A percentile compares a stretch with the other conserved stretches of the same genome.
Conservation (phyloP, 2,113 vertebrate genomes). For the Larimichthys crocea region DNA sequence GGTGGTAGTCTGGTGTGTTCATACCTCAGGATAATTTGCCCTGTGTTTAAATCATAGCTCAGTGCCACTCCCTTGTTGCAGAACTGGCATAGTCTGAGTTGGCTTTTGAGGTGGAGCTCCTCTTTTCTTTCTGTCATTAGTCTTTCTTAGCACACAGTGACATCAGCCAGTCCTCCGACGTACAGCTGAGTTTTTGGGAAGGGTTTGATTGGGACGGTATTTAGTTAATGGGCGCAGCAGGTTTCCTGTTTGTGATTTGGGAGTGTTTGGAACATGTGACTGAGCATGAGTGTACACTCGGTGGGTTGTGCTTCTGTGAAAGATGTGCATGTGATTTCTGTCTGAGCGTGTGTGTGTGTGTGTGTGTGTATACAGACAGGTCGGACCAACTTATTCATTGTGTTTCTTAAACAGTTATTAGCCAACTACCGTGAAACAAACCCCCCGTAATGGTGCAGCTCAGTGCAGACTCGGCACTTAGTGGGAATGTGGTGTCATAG, state of each 20-base stretch:
- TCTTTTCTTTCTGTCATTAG: slow-evolving; percentile 50
- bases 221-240: slow-evolving; percentile 69
- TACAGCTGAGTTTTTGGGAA: slow-evolving; percentile 31
- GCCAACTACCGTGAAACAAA: slow-evolving; percentile 21
- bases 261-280: slow-evolving; percentile 69
- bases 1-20: slow-evolving; percentile 1
- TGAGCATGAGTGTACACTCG: slow-evolving; percentile 29
- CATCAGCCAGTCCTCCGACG: slow-evolving; percentile 19
- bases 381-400: slow-evolving; percentile 26
- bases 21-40: slow-evolving; percentile 21
- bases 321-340: slow-evolving; percentile 16
- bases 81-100: slow-evolving; percentile 59
- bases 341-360: slow-evolving; percentile 49
- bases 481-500: slow-evolving; percentile 34
- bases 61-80: slow-evolving; percentile 62
- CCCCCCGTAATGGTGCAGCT: not conserved
- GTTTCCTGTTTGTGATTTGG: slow-evolving; percentile 56
- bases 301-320: slow-evolving; percentile 12
- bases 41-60: slow-evolving; percentile 30
- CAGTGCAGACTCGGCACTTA: slow-evolving; percentile 16
- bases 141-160: slow-evolving; percentile 44
- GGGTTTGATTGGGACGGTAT: slow-evolving; percentile 51
- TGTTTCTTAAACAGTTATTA: slow-evolving; percentile 12
- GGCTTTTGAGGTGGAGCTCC: slow-evolving; percentile 59
- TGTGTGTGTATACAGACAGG: slow-evolving; percentile 49